Evolutionary conservation across 2,113 vertebrate genomes (phyloP).

Genomic region (Callorhinus ursinus): DNA sequence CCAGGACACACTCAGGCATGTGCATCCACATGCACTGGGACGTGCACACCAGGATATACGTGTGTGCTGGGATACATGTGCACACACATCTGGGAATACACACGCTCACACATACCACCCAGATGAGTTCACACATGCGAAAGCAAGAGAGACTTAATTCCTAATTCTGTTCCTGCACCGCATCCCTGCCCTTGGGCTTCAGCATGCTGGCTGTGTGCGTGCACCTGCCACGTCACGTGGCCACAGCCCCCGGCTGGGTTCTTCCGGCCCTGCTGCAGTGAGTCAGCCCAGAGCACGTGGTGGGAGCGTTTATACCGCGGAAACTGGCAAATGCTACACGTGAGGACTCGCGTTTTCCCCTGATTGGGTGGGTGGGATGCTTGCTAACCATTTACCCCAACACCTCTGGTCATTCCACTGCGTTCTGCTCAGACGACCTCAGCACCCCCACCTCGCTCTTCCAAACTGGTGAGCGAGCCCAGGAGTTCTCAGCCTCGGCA

Average conservation of each 20-base stretch:
- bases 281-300: rapidly evolving
- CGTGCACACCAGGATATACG: rapidly evolving
- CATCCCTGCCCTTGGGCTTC: not conserved
- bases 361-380: not conserved
- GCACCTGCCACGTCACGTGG: rapidly evolving
- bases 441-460: not conserved
- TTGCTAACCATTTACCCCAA: not conserved
- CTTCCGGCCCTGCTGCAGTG: too few species aligned
- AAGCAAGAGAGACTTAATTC: too few species aligned
- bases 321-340: not conserved
- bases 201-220: rapidly evolving
- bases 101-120: not conserved
- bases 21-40: too few species aligned
- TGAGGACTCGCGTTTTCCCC: not conserved
- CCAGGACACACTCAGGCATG: too few species aligned
- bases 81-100: not conserved
- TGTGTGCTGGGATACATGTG: not conserved
- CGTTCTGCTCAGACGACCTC: not conserved
- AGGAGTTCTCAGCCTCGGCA: not conserved
- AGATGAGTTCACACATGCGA: not conserved
- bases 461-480: not conserved
- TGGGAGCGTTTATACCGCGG: not conserved
- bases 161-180: rapidly evolving
- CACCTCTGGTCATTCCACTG: not conserved
- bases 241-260: rapidly evolving